Evolutionary conservation across 1,140 invertebrate species (phyloP).

Genomic region (Calliopsis andreniformis): DNA sequence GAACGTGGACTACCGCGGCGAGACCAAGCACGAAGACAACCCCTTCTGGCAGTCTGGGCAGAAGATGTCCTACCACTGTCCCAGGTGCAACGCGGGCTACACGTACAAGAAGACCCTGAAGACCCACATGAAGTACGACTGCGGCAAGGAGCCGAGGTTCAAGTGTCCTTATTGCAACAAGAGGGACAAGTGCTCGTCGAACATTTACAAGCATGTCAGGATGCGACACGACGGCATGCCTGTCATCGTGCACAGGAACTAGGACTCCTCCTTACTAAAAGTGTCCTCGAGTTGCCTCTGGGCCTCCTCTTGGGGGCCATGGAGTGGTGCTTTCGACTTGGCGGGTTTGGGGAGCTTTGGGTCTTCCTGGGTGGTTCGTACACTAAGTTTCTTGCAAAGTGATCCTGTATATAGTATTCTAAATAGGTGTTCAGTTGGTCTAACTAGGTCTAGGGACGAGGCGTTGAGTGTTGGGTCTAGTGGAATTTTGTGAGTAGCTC

Average conservation of each 20-base stretch:
- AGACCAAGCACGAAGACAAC: slow-evolving; percentile 61
- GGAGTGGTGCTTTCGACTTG: no score
- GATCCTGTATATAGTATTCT: no score
- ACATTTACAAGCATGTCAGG: slow-evolving; percentile 78
- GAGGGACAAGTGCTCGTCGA: slow-evolving; percentile 79
- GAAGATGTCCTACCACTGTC: slow-evolving; percentile 73
- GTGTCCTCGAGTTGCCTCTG: no score
- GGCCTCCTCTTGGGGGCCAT: no score
- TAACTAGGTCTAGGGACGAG: no score
- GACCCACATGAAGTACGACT: slow-evolving; percentile 88
- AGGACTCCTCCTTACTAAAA: no score
- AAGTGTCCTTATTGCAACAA: slow-evolving; percentile 83
- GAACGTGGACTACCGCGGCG: slow-evolving; percentile 52
- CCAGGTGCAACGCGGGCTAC: slow-evolving; percentile 75
- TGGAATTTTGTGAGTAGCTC: no score
- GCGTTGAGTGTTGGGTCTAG: no score
- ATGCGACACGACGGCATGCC: slow-evolving; percentile 74
- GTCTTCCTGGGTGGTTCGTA: no score
- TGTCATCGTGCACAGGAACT: slow-evolving; percentile 70
- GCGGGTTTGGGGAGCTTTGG: no score
- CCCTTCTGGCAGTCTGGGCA: slow-evolving; percentile 59
- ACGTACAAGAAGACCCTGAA: slow-evolving; percentile 80
- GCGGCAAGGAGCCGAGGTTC: slow-evolving; percentile 87
- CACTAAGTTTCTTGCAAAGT: no score
- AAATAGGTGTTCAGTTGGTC: no score